Percentiles rank a stretch among this genome's conserved stretches.
phyloP scores from a whole-genome alignment of 2,113 vertebrate genomes.

The Corvus moneduloides region DNA sequence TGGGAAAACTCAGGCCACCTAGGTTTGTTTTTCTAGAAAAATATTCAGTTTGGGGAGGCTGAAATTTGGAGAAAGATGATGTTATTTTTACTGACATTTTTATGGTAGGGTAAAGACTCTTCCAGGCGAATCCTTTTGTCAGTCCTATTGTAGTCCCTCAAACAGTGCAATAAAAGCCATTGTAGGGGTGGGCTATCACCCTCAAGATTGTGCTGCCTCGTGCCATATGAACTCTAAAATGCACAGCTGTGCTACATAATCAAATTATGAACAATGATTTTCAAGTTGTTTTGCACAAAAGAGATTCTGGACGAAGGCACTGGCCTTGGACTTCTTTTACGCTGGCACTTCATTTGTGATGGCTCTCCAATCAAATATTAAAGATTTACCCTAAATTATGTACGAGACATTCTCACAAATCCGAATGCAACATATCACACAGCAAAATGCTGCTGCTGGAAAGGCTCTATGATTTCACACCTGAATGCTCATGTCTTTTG shows the following conservation, averaged over 20 bases:
- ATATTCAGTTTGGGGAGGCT: background rate
- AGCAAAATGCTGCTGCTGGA: background rate
- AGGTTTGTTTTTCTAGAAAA: background rate
- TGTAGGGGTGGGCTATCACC: background rate
- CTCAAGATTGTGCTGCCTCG: background rate
- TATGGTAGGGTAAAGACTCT: background rate
- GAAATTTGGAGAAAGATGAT: background rate
- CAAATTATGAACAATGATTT: background rate
- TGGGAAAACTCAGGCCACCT: background rate
- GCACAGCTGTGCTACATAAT: background rate
- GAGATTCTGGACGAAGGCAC: background rate
- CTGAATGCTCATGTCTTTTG: background rate
- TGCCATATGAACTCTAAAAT: background rate
- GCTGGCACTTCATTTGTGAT: background rate
- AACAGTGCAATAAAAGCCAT: background rate
- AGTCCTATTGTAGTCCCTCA: background rate
- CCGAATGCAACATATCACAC: background rate
- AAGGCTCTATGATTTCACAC: conserved; percentile 6
- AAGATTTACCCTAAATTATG: background rate
- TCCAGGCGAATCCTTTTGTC: background rate
- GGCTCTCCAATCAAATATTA: background rate
- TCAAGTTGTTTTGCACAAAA: background rate
- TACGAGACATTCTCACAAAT: background rate
- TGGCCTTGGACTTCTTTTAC: background rate
- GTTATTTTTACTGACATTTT: background rate